Base-by-base conservation (phyloP, 2,797 vertebrate species). In the Thripadectes ignobilis region DNA sequence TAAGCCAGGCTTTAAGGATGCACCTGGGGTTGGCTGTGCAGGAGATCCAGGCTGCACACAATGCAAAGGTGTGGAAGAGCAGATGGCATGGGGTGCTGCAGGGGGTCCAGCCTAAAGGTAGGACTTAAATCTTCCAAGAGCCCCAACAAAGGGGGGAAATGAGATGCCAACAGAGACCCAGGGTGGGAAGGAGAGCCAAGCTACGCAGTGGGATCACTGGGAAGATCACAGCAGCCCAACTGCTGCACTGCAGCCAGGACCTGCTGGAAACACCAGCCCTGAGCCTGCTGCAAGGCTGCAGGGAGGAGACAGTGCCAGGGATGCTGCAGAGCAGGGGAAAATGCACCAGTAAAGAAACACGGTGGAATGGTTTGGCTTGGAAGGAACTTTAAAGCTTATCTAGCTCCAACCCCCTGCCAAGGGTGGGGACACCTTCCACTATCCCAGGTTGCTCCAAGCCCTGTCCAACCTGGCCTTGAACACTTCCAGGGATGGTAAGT, bases 51-150 rank as follows among this genome's bases (percentile, higher is more conserved):
- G 61, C 13, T 3, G 0, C 7, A 8, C 49, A 21, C 7, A 18
- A 1, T 1, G 29, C 80, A 34, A 10, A 65, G 39, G 18, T 1
- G 1, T 17, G 10, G 18, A 15, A 20, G 9, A 48, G 11, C 4
- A 2, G 51, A 34, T 24, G 76, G 11, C 5, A 30, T 0, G 1
- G 32, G 52, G 5, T 5, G 66, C 14, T 8, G 20, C 3, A 8
- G 17, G 30, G 16, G n/a, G 19, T 27, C 23, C 67, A 57, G 27
- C 9, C 21, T 18, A 41, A 69, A 11, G 52, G 26, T 6, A 24
- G 68, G 38, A 24, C 39, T 46, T 57, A 34, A 46, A 34, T 43
- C 49, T 63, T 32, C 2, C 51, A 12, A 78, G 22, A 58, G 69
- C 1, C 39, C 54, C 59, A 54, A 12, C 6, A 54, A 2, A 22